These are phyloP conservation scores for Dysdera silvatica DNA, from an alignment of 1,140 invertebrate species.

Conservation along the genomic window DNA sequence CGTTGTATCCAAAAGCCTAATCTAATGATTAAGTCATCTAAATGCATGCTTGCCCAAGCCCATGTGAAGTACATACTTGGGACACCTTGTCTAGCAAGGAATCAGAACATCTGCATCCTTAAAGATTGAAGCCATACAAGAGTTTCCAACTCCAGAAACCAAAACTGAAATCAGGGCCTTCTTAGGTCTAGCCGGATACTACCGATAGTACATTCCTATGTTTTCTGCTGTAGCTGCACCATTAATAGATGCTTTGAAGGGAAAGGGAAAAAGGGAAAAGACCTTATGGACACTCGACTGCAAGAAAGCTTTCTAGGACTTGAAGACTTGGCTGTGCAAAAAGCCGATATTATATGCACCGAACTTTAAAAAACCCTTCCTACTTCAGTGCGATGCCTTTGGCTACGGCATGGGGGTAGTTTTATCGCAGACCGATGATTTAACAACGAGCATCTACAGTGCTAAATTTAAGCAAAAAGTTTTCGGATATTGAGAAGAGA, in stretches of 20 bases:
- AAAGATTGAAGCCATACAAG: slow-evolving; percentile 29
- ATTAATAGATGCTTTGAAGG: slow-evolving; percentile 22
- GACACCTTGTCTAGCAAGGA: too few relatives aligned
- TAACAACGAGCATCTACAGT: neutral
- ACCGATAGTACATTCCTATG: slow-evolving; percentile 34
- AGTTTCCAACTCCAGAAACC: slow-evolving; percentile 28
- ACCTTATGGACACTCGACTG: slow-evolving; percentile 23
- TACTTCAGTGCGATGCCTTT: slow-evolving; percentile 24
- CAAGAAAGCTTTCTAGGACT: slow-evolving; percentile 19
- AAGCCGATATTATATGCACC: slow-evolving; percentile 14
- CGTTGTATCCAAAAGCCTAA: too few relatives aligned
- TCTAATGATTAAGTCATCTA: too few relatives aligned
- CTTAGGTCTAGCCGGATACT: slow-evolving; percentile 35
- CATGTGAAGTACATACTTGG: too few relatives aligned
- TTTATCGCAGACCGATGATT: slow-evolving; percentile 18
- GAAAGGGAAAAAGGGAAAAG: neutral
- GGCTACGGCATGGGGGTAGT: slow-evolving; percentile 26
- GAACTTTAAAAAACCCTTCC: slow-evolving; percentile 4
- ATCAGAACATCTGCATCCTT: too few relatives aligned
- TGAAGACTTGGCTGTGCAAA: slow-evolving; percentile 17
- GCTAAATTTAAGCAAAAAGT: slow-evolving; percentile 37
- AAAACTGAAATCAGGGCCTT: slow-evolving; percentile 32
- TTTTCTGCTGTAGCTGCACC: slow-evolving; percentile 33
- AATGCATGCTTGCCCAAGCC: too few relatives aligned
- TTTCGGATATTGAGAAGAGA: slow-evolving; percentile 44